These are phyloP conservation scores for Paramuricea clavata DNA, from an alignment of 92 coral and sea anemone genomes.

Conservation along the genomic window DNA sequence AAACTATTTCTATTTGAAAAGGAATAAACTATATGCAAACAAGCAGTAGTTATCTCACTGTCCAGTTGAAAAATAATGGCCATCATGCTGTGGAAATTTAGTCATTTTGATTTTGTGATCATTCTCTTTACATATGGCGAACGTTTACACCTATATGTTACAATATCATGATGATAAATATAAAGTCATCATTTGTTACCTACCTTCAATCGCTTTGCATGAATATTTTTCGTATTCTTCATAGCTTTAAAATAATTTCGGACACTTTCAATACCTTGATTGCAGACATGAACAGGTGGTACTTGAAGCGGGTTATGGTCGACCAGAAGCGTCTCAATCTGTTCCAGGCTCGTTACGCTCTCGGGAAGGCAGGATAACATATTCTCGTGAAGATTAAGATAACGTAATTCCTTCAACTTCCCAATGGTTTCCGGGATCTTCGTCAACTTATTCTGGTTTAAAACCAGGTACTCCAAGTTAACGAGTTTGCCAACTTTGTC, in stretches of 20 bases:
- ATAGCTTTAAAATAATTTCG: constrained; percentile 76
- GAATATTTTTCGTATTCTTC: constrained; percentile 57
- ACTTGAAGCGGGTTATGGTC: constrained; percentile 77
- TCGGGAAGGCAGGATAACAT: constrained; percentile 85
- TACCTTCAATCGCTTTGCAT: constrained; percentile 82
- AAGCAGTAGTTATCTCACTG: too few species aligned
- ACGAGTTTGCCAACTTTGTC: constrained; percentile 73
- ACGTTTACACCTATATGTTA: too few species aligned
- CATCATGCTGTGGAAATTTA: too few species aligned
- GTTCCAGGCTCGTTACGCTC: constrained; percentile 68
- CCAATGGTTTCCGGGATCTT: constrained; percentile 82
- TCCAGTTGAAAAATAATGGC: too few species aligned
- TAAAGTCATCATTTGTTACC: too few species aligned
- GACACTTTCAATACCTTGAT: constrained; percentile 80
- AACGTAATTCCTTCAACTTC: constrained; percentile 60
- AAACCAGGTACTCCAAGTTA: constrained; percentile 66
- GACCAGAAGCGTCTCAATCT: constrained; percentile 61
- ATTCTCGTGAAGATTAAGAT: constrained; percentile 80
- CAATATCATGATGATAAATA: too few species aligned
- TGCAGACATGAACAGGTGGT: constrained; percentile 89
- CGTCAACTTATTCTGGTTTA: constrained; percentile 76
- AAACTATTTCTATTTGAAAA: too few species aligned
- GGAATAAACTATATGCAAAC: too few species aligned
- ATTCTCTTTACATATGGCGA: too few species aligned
- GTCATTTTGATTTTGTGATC: too few species aligned